Evolutionary conservation across 2,888 invertebrate species (phyloP).

Genomic region (Melanchra persicariae): DNA sequence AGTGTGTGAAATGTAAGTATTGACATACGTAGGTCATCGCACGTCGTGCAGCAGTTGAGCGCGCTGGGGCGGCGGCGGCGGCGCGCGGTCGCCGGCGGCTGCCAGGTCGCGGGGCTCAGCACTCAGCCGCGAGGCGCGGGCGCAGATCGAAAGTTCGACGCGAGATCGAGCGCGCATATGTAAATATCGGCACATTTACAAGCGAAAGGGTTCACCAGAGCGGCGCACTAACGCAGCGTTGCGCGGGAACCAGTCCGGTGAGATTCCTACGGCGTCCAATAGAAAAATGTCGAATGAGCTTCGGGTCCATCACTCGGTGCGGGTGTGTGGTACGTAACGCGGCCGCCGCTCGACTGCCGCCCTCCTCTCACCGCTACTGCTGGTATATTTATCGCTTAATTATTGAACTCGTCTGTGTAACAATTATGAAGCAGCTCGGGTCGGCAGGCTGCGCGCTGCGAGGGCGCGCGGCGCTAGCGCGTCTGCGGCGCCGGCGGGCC

Average conservation of each 20-base stretch:
- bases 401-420: constrained; percentile 89
- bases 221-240: constrained; percentile 90
- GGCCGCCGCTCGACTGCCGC: constrained; percentile 89
- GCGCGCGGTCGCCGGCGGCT: constrained; percentile 71
- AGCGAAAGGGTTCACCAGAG: constrained; percentile 91
- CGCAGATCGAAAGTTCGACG: constrained; percentile 90
- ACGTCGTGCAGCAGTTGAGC: constrained; percentile 83
- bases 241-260: constrained; percentile 92
- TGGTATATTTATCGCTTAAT: constrained; percentile 90
- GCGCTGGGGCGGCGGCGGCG: constrained; percentile 84
- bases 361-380: constrained; percentile 86
- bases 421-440: constrained; percentile 87
- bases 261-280: constrained; percentile 92
- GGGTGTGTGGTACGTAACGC: constrained; percentile 88
- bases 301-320: constrained; percentile 85
- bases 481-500: constrained; percentile 84
- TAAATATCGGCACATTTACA: constrained; percentile 91
- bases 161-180: constrained; percentile 90
- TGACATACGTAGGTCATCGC: constrained; percentile 89
- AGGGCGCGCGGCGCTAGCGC: constrained; percentile 84
- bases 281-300: constrained; percentile 91
- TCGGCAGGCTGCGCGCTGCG: constrained; percentile 74
- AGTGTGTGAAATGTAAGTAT: constrained; percentile 61
- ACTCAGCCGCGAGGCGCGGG: constrained; percentile 80
- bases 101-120: constrained; percentile 81